Evolutionary conservation across 2,113 vertebrate genomes (phyloP).

Genomic region (Nerophis lumbriciformis): DNA sequence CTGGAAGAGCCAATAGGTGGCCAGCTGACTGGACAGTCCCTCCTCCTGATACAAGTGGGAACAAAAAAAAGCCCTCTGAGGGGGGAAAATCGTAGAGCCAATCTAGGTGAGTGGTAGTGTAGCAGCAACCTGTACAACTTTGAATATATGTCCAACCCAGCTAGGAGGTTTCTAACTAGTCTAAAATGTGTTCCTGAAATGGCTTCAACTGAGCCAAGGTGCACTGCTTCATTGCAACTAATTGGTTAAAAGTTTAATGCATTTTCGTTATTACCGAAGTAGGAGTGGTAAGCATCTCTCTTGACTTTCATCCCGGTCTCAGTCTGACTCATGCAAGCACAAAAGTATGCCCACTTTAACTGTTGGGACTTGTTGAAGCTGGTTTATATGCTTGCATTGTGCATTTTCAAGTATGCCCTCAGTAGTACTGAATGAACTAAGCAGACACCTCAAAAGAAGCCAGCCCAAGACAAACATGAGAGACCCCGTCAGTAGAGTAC

Average conservation of each 20-base stretch:
- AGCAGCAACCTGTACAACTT: conserved; percentile 32
- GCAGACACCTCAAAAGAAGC: conserved; percentile 24
- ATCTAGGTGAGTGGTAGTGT: conserved; percentile 34
- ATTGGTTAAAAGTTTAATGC: conserved; percentile 30
- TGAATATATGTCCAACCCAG: neutral
- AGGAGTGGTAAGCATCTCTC: conserved; percentile 29
- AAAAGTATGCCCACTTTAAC: conserved; percentile 31
- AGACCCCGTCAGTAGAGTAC: conserved; percentile 15
- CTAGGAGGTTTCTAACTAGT: neutral
- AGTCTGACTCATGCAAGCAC: conserved; percentile 30
- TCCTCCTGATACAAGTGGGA: conserved; percentile 41
- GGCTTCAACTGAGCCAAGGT: conserved; percentile 15
- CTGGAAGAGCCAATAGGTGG: conserved; percentile 70
- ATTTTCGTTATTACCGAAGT: conserved; percentile 15
- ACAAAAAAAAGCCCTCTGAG: conserved; percentile 49
- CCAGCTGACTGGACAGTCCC: conserved; percentile 57
- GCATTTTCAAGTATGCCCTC: conserved; percentile 20
- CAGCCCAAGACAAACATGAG: conserved; percentile 16
- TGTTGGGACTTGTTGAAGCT: conserved; percentile 37
- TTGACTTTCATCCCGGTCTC: conserved; percentile 19
- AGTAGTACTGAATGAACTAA: conserved; percentile 8
- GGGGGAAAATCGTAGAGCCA: conserved; percentile 17
- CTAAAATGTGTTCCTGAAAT: conserved; percentile 15
- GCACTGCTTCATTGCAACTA: conserved; percentile 15
- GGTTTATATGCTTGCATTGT: conserved; percentile 39